These are phyloP conservation scores for Nemoura dubitans DNA, from an alignment of 2,888 invertebrate genomes.

Conservation along the genomic window DNA sequence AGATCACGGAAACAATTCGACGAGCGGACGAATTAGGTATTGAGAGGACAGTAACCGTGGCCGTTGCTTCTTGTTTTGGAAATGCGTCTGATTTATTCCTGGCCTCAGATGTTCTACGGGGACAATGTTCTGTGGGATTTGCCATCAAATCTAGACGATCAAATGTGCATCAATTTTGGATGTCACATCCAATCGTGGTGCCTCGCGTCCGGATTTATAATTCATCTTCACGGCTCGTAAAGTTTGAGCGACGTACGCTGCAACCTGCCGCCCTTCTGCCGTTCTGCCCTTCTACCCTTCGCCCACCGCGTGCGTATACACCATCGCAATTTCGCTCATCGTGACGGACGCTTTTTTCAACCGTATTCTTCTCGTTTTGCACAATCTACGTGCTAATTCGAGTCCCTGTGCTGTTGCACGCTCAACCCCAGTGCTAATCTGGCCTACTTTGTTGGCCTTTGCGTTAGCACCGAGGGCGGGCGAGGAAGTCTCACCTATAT, in stretches of 20 bases:
- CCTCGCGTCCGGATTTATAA: not conserved
- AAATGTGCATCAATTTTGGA: not conserved
- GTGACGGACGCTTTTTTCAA: not conserved
- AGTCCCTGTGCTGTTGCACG: not conserved
- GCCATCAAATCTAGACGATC: slow-evolving; percentile 7
- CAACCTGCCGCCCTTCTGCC: not conserved
- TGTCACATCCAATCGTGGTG: not conserved
- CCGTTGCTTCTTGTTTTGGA: not conserved
- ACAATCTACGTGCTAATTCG: not conserved
- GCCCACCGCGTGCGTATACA: no score
- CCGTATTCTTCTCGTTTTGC: not conserved
- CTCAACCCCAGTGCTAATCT: not conserved
- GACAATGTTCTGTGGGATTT: not conserved
- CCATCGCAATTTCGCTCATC: not conserved
- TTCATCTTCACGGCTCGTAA: slow-evolving; percentile 3
- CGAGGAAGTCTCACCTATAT: not conserved
- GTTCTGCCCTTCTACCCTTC: no score
- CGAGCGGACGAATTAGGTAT: not conserved
- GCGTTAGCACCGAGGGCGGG: not conserved
- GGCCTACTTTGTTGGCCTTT: not conserved
- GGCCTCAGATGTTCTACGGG: not conserved
- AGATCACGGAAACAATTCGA: not conserved
- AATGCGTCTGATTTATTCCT: not conserved
- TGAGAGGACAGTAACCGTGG: not conserved
- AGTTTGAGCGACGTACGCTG: slow-evolving; percentile 2